Evolutionary conservation across 2,888 invertebrate species (phyloP).

Genomic region (Ceraclea dissimilis): DNA sequence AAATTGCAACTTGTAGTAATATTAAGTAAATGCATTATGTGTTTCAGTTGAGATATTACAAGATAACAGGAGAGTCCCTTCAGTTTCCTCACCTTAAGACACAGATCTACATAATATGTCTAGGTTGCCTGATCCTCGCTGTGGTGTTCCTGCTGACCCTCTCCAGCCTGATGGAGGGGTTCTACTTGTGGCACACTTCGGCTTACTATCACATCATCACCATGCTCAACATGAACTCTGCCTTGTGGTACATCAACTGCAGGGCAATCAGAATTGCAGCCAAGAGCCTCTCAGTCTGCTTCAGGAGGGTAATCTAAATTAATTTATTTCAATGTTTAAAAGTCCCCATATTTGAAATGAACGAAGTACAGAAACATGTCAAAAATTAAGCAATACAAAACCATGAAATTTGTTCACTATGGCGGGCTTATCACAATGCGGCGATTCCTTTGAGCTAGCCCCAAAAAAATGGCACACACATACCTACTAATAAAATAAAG

Average conservation of each 20-base stretch:
- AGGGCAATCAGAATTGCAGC: conserved; percentile 58
- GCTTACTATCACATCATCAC: conserved; percentile 61
- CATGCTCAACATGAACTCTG: conserved; percentile 67
- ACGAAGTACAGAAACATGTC: background rate
- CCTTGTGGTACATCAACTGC: conserved; percentile 64
- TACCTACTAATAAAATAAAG: too few species aligned
- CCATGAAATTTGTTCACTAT: too few species aligned
- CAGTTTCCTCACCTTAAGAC: conserved; percentile 55
- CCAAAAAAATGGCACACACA: too few species aligned
- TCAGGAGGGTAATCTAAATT: conserved; percentile 30
- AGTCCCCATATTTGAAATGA: background rate
- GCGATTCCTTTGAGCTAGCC: too few species aligned
- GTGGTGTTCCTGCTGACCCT: conserved; percentile 52
- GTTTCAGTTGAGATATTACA: conserved; percentile 48
- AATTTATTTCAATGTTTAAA: too few species aligned
- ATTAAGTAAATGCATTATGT: too few species aligned
- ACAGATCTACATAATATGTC: conserved; percentile 53
- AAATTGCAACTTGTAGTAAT: too few species aligned
- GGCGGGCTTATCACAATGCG: too few species aligned
- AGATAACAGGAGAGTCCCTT: conserved; percentile 52
- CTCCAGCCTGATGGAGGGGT: conserved; percentile 55
- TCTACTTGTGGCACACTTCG: conserved; percentile 53
- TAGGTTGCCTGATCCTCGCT: conserved; percentile 54
- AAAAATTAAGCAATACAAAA: too few species aligned
- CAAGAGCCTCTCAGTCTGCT: conserved; percentile 47